Evolutionary conservation across 1,140 invertebrate species (phyloP), one percentile per base, ranked within the genome.

Genomic region (Hypsibius dujardini): DNA sequence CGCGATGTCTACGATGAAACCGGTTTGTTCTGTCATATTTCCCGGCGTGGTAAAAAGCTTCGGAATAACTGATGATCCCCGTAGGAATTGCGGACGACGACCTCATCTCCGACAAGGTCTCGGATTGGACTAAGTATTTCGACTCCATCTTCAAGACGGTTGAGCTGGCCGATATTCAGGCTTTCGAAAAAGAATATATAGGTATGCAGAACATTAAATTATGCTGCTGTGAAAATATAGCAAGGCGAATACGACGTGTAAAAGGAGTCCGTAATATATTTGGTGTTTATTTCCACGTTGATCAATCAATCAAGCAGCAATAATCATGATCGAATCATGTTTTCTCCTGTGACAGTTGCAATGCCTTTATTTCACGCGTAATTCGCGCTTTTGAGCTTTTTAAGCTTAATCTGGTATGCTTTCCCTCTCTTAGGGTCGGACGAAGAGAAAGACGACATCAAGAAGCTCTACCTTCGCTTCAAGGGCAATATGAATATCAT

Each of bases 71-170:
- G 14, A 15, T 28, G 7, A 45, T 70, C 46, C 45, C 45, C 46
- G 46, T 47, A 72, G 81, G 81, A 40, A 89, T 90, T 75, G 85
- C 82, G 69, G 80, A 89, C 74, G 86, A 87, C 71, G 86, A 87
- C 71, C 83, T 86, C 75, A 81, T 82, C 67, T 76, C 84, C 14
- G 80, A 83, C 46, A 74, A 78, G 71, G 85, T 88, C 75, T 81
- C 82, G 47, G 89, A 93, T 76, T 95, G 91, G 90, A 81, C 84
- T 70, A 84, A 88, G 7, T 89, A 94, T 75, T 97, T 91, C 91
- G 80, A 86, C 73, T 79, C 85, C 42, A 80, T 95, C 14, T 97
- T 96, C 77, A 90, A 88, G 77, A 86, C 86, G 79, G 87, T 96
- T 45, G 88, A 88, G 3, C 81, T 85, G 0, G 85, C 92, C 77